Evolutionary conservation across 2,888 invertebrate species (phyloP).

Genomic region (Drosophila vallismaia): DNA sequence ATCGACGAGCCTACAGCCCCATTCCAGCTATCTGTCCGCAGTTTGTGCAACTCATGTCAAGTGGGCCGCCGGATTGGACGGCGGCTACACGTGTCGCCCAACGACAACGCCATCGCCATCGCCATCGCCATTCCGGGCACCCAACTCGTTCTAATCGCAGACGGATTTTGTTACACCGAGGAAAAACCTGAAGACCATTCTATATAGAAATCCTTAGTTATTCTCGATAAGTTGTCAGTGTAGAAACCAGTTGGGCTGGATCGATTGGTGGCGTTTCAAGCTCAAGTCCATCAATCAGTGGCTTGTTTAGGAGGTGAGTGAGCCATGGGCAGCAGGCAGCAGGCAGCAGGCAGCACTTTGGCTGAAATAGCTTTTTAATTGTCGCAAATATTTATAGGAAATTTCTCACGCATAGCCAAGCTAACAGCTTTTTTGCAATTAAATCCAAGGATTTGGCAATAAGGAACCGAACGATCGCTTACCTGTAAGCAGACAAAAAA

Average conservation of each 20-base stretch:
- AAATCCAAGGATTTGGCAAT: conserved; percentile 39
- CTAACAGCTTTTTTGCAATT: conserved; percentile 12
- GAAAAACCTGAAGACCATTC: no score
- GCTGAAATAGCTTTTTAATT: conserved; percentile 50
- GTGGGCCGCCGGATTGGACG: conserved; percentile 40
- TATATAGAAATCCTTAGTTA: no score
- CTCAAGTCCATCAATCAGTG: conserved; percentile 55
- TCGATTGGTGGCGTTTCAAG: conserved; percentile 46
- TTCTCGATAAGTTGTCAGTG: conserved; percentile 8
- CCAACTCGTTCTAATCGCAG: conserved; percentile 47
- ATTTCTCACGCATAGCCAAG: conserved; percentile 44
- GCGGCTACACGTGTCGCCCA: conserved; percentile 48
- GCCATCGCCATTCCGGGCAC: conserved; percentile 13
- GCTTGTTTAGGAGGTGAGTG: conserved; percentile 39
- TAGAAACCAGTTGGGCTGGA: conserved; percentile 55
- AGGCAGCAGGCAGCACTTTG: conserved; percentile 36
- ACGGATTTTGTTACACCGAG: conserved; percentile 22
- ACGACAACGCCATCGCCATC: conserved; percentile 40
- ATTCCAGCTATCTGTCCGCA: background rate
- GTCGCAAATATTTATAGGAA: conserved; percentile 48
- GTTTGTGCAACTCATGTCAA: conserved; percentile 39
- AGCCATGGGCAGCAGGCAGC: conserved; percentile 28
- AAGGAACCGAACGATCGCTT: conserved; percentile 23
- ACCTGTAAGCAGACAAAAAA: conserved; percentile 30
- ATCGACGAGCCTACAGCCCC: conserved; percentile 18